Percentiles rank a stretch among this genome's conserved stretches.
These are phyloP conservation scores for Caenorhabditis remanei DNA, from an alignment of 1,140 invertebrate genomes.

Conservation along the genomic window DNA sequence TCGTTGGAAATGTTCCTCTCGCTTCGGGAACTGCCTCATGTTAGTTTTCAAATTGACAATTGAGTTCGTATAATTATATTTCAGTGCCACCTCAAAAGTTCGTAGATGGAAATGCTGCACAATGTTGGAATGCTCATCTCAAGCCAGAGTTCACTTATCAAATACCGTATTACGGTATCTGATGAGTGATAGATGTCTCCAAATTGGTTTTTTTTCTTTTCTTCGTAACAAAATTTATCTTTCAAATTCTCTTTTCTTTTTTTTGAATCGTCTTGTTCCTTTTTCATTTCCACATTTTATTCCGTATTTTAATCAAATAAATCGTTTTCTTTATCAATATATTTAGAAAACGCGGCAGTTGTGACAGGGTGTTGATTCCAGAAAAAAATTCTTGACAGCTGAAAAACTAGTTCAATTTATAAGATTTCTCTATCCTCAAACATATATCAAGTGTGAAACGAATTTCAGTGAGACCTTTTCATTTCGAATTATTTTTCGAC, in stretches of 20 bases:
- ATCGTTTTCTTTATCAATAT: too few species aligned
- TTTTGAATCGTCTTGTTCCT: not conserved
- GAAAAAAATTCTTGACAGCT: too few species aligned
- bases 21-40: not conserved
- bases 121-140: not conserved
- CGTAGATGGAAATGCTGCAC: slow-evolving; percentile 32
- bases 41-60: not conserved
- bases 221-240: too few species aligned
- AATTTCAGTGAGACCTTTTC: too few species aligned
- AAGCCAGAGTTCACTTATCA: slow-evolving; percentile 26
- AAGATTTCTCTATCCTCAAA: too few species aligned
- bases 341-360: too few species aligned
- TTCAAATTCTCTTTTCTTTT: too few species aligned
- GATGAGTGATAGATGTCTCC: not conserved
- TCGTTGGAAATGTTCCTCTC: slow-evolving; percentile 14
- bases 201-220: not conserved
- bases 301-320: too few species aligned
- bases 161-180: slow-evolving; percentile 21
- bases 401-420: too few species aligned
- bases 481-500: too few species aligned
- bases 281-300: not conserved
- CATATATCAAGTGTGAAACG: too few species aligned
- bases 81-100: slow-evolving; percentile 10
- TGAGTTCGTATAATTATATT: not conserved
- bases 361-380: too few species aligned